phyloP scores from a whole-genome alignment of 2,113 vertebrate species.

The Phrynosoma blainvillii region DNA sequence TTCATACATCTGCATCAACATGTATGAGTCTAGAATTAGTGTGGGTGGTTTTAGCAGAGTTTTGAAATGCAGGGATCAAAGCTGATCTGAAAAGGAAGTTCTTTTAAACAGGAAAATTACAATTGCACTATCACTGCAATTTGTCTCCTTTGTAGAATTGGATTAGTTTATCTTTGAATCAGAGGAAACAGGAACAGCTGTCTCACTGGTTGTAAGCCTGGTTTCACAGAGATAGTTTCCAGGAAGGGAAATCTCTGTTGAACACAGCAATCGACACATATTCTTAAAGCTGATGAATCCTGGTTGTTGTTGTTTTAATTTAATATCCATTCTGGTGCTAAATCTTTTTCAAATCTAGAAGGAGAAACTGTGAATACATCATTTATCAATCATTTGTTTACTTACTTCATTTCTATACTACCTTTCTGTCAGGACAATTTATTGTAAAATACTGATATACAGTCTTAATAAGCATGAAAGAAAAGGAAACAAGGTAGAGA shows the following conservation, averaged over 20 bases:
- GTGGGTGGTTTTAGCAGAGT: not conserved
- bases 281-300: not conserved
- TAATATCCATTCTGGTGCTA: not conserved
- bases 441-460: not conserved
- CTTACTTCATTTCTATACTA: not conserved
- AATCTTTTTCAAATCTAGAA: not conserved
- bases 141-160: not conserved
- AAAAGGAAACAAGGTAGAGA: not conserved
- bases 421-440: not conserved
- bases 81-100: not conserved
- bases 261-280: not conserved
- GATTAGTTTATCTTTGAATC: not conserved
- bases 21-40: not conserved
- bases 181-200: not conserved
- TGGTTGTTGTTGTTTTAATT: too few relatives aligned
- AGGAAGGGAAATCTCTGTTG: not conserved
- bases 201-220: not conserved
- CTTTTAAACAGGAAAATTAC: not conserved
- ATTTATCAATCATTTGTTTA: not conserved
- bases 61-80: not conserved
- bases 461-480: not conserved
- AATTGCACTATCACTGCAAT: not conserved
- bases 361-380: not conserved
- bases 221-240: not conserved
- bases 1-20: not conserved